Conservation (phyloP, 2,888 invertebrate genomes). For the Drosophila neonasuta region DNA sequence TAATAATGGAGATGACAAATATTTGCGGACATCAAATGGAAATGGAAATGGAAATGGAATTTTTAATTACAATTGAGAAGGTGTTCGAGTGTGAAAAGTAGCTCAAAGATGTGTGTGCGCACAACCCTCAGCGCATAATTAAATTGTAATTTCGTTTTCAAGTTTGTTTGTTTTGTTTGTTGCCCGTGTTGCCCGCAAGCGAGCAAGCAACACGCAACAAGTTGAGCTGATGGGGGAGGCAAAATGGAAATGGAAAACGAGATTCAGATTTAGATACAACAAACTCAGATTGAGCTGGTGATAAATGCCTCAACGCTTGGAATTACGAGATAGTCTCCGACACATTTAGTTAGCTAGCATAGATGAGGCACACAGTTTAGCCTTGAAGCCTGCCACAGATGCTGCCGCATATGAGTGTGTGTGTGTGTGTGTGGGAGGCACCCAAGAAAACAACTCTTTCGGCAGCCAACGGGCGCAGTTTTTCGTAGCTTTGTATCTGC, state of each 20-base stretch:
- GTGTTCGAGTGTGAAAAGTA: slow-evolving; percentile 65
- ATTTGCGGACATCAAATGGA: slow-evolving; percentile 71
- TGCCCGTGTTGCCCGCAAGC: slow-evolving; percentile 45
- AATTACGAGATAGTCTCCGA: slow-evolving; percentile 12
- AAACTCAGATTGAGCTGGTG: slow-evolving; percentile 44
- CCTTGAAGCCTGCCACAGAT: slow-evolving; percentile 25
- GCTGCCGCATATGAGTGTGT: too few relatives aligned
- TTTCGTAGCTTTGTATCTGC: slow-evolving; percentile 69
- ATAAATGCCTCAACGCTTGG: slow-evolving; percentile 50
- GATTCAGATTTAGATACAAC: slow-evolving; percentile 2
- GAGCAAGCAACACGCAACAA: slow-evolving; percentile 61
- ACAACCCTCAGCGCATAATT: slow-evolving; percentile 69
- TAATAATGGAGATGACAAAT: slow-evolving; percentile 62
- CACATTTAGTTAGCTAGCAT: background rate
- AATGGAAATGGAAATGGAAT: slow-evolving; percentile 15
- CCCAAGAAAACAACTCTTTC: slow-evolving; percentile 39
- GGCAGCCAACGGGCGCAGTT: slow-evolving; percentile 62
- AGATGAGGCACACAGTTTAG: slow-evolving; percentile 15
- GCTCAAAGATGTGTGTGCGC: slow-evolving; percentile 55
- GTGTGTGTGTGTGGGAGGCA: slow-evolving; percentile 42
- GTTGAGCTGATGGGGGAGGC: slow-evolving; percentile 31
- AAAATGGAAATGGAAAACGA: background rate
- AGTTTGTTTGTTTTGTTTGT: slow-evolving; percentile 60
- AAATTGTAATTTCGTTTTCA: slow-evolving; percentile 78
- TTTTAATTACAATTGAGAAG: slow-evolving; percentile 70